Conservation (phyloP, 2,888 invertebrate species). For the Clepsis dumicolana region DNA sequence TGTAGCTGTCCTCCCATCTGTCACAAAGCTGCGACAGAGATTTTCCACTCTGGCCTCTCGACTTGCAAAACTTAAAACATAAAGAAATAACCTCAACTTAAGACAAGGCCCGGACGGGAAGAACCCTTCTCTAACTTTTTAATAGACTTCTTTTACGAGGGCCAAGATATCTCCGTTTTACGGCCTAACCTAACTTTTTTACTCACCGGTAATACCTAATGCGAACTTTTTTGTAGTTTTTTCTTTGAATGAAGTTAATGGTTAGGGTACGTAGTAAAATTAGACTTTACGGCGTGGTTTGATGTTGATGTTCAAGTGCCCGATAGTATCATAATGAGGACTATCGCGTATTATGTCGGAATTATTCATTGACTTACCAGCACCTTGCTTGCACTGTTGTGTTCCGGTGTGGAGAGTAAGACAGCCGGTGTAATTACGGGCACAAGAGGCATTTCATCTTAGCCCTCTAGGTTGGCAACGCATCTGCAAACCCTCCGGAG, state of each 20-base stretch:
- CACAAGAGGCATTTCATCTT: no score
- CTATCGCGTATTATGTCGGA: no score
- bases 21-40: constrained; percentile 3
- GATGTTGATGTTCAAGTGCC: not conserved
- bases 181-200: constrained; percentile 18
- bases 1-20: not conserved
- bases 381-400: no score
- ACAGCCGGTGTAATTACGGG: no score
- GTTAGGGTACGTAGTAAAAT: not conserved
- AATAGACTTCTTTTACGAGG: constrained; percentile 48
- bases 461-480: no score
- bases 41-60: constrained; percentile 27
- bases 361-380: no score
- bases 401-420: no score
- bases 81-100: constrained; percentile 43
- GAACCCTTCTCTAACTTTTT: constrained; percentile 50
- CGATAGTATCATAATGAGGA: no score
- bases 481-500: no score
- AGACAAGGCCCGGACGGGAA: constrained; percentile 24
- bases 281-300: not conserved
- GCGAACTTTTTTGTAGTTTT: constrained; percentile 30
- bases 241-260: constrained; percentile 8
- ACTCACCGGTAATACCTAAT: constrained; percentile 18
- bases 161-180: constrained; percentile 40
- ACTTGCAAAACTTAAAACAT: constrained; percentile 35